Evolutionary conservation across 2,113 vertebrate species (phyloP).

Genomic region (Meles meles): DNA sequence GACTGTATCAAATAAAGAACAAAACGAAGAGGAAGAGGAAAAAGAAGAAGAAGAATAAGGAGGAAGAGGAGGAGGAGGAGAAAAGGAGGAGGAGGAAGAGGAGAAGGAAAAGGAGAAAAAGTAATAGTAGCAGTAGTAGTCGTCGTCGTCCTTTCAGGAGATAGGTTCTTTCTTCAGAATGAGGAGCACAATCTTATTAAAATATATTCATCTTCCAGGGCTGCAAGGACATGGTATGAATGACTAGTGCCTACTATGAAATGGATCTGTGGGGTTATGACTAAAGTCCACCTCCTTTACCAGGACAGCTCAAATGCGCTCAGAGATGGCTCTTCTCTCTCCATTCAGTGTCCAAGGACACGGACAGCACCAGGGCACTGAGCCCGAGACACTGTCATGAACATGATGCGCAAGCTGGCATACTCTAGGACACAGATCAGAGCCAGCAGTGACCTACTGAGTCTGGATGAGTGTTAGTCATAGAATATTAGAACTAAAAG

Average conservation of each 20-base stretch:
- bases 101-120: too few relatives aligned
- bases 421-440: background rate
- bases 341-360: background rate
- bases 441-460: background rate
- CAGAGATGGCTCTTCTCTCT: background rate
- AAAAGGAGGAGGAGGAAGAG: too few relatives aligned
- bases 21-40: background rate
- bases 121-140: too few relatives aligned
- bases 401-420: background rate
- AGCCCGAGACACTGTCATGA: background rate
- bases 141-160: constrained; percentile 40
- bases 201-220: constrained; percentile 20
- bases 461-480: background rate
- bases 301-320: background rate
- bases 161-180: constrained; percentile 58
- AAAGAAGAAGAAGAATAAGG: too few relatives aligned
- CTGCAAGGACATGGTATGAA: background rate
- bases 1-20: constrained; percentile 52
- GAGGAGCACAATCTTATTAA: constrained; percentile 40
- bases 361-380: background rate
- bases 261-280: background rate
- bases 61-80: too few relatives aligned
- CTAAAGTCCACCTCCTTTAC: background rate
- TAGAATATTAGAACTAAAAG: background rate
- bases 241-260: background rate